Evolutionary conservation across 2,797 vertebrate species (phyloP).

Genomic region (Enteromius thamalakanensis): DNA sequence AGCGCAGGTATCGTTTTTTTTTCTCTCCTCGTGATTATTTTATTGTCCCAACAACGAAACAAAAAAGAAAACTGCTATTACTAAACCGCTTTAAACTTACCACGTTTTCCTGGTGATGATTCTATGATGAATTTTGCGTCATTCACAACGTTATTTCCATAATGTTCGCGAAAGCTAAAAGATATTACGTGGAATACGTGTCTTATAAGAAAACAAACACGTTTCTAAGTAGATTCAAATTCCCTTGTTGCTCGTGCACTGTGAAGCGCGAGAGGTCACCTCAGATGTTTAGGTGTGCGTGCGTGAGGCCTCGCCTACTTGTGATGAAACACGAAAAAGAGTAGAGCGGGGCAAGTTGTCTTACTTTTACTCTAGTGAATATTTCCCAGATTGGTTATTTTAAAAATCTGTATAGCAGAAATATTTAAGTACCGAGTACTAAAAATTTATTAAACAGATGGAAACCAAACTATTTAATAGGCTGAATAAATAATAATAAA

Average conservation of each 20-base stretch:
- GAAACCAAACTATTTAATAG: neutral
- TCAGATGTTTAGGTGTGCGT: constrained; percentile 1
- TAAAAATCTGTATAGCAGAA: neutral
- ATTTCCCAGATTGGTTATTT: neutral
- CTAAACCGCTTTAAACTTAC: constrained; percentile 13
- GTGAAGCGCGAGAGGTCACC: neutral
- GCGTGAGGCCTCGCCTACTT: neutral
- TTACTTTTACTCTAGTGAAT: neutral
- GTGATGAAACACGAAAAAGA: neutral
- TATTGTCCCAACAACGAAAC: neutral
- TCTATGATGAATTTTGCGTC: neutral
- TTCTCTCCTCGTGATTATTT: neutral
- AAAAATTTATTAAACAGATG: neutral
- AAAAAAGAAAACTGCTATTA: neutral
- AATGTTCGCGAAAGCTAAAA: neutral
- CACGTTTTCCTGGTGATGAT: neutral
- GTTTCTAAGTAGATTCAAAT: neutral
- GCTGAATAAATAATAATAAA: neutral
- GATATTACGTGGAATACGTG: neutral
- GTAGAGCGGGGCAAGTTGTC: neutral
- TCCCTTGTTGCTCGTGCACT: neutral
- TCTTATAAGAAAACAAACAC: neutral
- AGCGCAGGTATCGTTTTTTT: neutral
- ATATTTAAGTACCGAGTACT: too few species aligned
- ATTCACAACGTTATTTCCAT: neutral